Base-by-base conservation (phyloP, 2,797 vertebrate genomes). In the Coendou prehensilis region DNA sequence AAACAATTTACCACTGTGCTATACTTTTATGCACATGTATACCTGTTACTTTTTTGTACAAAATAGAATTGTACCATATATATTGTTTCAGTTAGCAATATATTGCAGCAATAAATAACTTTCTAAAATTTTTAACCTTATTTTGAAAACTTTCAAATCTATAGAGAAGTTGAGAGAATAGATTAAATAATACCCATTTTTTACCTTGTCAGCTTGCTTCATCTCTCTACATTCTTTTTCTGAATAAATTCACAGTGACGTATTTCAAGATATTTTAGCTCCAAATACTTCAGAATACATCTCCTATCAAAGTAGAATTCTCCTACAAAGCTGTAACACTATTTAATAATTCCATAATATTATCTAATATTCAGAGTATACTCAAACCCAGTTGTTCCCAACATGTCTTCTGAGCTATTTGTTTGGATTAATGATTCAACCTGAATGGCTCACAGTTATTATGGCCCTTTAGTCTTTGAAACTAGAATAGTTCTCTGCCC, bases 151-250 rank as follows among this genome's bases (percentile, higher is more conserved):
- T 50, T 67, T 76, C 75, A 82, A 6, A 57, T 87, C 37, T 83
- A 79, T 9, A 78, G 76, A 85, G 47, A 56, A 63, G 22, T 37
- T 75, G 63, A 80, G 79, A 94, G 52, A 87, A 86, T 52, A 75
- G 18, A 37, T 82, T 50, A 95, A 81, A 45, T 63, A 54, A 85
- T 9, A 78, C 17, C 59, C 59, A 64, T 41, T 78, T 41, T 88
- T 63, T 28, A 17, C 45, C 57, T 87, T 86, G n/a, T 63, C n/a
- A 67, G 37, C 59, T 78, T 56, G 7, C 50, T 76, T 13, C 23
- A 14, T 82, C 64, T 78, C 56, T 89, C 14, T 92, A 13, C 64
- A 52, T 69, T 57, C 56, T 91, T 78, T 89, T 93, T 82, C 80
- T 82, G 15, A 73, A 67, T 67, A 79, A 78, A 87, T 88, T 95